These are phyloP conservation scores for Vollenhovia emeryi DNA, from an alignment of 1,140 invertebrate genomes.

Conservation along the genomic window DNA sequence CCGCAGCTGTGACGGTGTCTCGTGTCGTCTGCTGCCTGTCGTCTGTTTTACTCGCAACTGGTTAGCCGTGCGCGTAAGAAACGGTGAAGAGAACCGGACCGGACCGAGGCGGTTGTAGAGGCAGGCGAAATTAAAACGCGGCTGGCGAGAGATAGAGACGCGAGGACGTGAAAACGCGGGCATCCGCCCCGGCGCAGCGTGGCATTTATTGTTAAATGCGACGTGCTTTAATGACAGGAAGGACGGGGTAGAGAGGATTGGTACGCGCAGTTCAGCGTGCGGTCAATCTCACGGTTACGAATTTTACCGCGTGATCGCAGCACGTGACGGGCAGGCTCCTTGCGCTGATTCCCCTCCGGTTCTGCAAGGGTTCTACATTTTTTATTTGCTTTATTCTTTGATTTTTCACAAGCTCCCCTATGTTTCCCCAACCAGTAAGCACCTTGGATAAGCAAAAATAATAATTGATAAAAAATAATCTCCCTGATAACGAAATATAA, in stretches of 20 bases:
- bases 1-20: neutral
- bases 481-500: too few relatives aligned
- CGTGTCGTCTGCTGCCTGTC: constrained; percentile 39
- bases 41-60: constrained; percentile 31
- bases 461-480: too few relatives aligned
- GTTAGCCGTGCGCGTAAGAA: constrained; percentile 7
- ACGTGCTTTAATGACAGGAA: constrained; percentile 17
- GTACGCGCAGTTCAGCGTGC: neutral
- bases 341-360: neutral
- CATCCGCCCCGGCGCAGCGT: neutral
- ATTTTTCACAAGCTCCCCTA: too few relatives aligned
- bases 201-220: neutral
- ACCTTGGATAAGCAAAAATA: too few relatives aligned
- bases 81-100: neutral
- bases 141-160: neutral
- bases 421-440: too few relatives aligned
- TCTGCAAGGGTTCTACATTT: too few relatives aligned
- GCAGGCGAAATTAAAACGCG: neutral
- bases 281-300: constrained; percentile 3
- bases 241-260: neutral
- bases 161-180: neutral
- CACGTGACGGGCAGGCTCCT: constrained; percentile 38
- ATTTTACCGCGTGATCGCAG: constrained; percentile 46
- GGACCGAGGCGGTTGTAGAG: neutral
- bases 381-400: too few relatives aligned